Evolutionary conservation across 2,888 invertebrate genomes (phyloP).

Genomic region (Diaperis boleti): DNA sequence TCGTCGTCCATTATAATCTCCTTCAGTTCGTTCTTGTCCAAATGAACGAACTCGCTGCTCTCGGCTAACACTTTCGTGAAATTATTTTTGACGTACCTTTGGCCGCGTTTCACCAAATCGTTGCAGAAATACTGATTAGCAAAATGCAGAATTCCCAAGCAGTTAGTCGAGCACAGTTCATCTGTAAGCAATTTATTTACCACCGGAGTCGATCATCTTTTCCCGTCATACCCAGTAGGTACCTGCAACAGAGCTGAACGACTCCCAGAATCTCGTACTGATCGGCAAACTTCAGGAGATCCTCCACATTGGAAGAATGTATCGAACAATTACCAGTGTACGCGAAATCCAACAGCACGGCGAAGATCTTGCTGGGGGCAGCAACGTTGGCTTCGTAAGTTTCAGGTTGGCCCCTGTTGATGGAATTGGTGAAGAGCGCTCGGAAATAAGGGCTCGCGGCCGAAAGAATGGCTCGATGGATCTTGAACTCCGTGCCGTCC

Average conservation of each 20-base stretch:
- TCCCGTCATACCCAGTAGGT: slow-evolving; percentile 66
- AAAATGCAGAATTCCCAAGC: slow-evolving; percentile 78
- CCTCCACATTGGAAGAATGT: slow-evolving; percentile 76
- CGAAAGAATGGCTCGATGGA: slow-evolving; percentile 79
- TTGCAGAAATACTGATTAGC: slow-evolving; percentile 78
- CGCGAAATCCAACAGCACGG: slow-evolving; percentile 78
- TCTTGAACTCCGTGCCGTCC: slow-evolving; percentile 72
- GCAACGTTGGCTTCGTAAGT: slow-evolving; percentile 73
- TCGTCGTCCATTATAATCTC: slow-evolving; percentile 78
- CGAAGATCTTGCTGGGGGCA: slow-evolving; percentile 73
- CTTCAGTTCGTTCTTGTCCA: slow-evolving; percentile 73
- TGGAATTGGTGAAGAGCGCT: slow-evolving; percentile 77
- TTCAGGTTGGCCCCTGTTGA: slow-evolving; percentile 73
- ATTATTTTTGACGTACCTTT: slow-evolving; percentile 58
- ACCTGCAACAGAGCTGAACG: slow-evolving; percentile 77
- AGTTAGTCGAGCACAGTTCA: slow-evolving; percentile 76
- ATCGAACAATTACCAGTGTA: slow-evolving; percentile 79
- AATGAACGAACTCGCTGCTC: slow-evolving; percentile 74
- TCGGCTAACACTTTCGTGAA: slow-evolving; percentile 69
- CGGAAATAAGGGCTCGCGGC: slow-evolving; percentile 80
- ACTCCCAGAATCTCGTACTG: slow-evolving; percentile 81
- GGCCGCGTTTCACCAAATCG: slow-evolving; percentile 74
- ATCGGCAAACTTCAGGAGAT: slow-evolving; percentile 78
- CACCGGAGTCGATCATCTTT: background rate
- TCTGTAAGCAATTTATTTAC: slow-evolving; percentile 53